Evolutionary conservation across 2,797 vertebrate species (phyloP).

Genomic region (Argentina silus): DNA sequence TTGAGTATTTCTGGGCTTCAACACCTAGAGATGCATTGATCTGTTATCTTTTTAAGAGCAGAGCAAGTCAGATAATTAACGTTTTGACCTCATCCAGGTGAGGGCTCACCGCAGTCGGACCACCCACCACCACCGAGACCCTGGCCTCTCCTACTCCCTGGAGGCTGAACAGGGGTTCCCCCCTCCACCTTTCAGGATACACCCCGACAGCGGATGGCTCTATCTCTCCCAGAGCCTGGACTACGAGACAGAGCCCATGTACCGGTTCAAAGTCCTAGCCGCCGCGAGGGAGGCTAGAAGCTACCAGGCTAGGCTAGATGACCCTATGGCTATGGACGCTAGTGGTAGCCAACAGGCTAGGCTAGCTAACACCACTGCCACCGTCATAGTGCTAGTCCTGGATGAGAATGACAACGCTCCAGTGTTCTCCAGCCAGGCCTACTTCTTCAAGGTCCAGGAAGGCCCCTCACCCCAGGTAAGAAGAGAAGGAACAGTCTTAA

Average conservation of each 20-base stretch:
- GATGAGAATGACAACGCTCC: conserved; percentile 93
- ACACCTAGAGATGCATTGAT: too few relatives aligned
- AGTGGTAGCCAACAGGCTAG: conserved; percentile 17
- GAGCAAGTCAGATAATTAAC: too few relatives aligned
- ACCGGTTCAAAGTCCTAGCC: conserved; percentile 80
- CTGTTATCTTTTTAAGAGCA: too few relatives aligned
- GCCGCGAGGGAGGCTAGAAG: conserved; percentile 43
- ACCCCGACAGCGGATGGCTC: conserved; percentile 84
- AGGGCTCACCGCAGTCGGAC: conserved; percentile 68
- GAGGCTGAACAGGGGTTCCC: conserved; percentile 67
- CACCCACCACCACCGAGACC: conserved; percentile 28
- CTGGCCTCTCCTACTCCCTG: conserved; percentile 73
- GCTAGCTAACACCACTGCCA: conserved; percentile 61
- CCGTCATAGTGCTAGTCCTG: conserved; percentile 80
- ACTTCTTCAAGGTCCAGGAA: conserved; percentile 88
- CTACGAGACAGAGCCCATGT: conserved; percentile 78
- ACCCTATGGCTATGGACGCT: neutral
- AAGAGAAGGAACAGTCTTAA: too few relatives aligned
- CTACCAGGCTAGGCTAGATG: conserved; percentile 28
- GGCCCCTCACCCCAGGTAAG: conserved; percentile 47
- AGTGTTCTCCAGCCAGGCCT: conserved; percentile 72
- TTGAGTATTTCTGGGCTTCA: too few relatives aligned
- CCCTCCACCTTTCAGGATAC: conserved; percentile 78
- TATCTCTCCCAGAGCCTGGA: conserved; percentile 81
- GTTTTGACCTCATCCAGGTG: conserved; percentile 63